phyloP scores from a whole-genome alignment of 2,797 vertebrate genomes.

The Dicrostonyx torquatus region DNA sequence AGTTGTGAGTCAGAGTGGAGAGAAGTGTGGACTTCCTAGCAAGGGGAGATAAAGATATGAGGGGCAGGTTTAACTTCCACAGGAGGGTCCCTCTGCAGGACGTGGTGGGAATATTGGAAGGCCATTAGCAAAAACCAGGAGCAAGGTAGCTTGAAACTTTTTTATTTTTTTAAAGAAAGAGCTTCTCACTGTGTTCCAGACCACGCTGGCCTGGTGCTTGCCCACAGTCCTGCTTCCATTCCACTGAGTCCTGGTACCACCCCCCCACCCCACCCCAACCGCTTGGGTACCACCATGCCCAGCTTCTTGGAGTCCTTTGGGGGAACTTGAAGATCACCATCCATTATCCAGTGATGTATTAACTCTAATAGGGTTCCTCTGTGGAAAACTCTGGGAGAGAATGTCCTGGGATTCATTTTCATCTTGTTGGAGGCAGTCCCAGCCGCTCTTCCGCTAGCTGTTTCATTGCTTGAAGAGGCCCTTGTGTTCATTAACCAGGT shows the following conservation, averaged over 20 bases:
- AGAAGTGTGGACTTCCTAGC: background rate
- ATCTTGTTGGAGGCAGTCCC: background rate
- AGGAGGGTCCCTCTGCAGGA: background rate
- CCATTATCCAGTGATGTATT: background rate
- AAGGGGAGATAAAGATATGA: background rate
- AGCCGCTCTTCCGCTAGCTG: background rate
- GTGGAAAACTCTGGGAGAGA: background rate
- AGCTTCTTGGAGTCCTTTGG: background rate
- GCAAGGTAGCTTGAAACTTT: background rate
- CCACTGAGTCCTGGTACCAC: background rate
- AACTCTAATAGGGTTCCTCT: background rate
- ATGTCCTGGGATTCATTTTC: constrained; percentile 4
- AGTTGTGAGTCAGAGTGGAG: background rate
- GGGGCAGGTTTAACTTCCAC: background rate
- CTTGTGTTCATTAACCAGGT: background rate
- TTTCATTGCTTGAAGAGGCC: background rate
- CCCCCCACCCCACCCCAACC: too few relatives aligned
- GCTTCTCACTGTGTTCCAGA: background rate
- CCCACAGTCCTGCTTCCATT: background rate
- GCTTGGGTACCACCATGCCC: background rate
- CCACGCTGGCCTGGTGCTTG: background rate
- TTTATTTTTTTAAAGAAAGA: background rate
- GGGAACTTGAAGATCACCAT: background rate
- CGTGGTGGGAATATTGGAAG: too few relatives aligned
- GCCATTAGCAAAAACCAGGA: background rate